Conservation (phyloP, 2,888 invertebrate species). For the Hesperia comma region DNA sequence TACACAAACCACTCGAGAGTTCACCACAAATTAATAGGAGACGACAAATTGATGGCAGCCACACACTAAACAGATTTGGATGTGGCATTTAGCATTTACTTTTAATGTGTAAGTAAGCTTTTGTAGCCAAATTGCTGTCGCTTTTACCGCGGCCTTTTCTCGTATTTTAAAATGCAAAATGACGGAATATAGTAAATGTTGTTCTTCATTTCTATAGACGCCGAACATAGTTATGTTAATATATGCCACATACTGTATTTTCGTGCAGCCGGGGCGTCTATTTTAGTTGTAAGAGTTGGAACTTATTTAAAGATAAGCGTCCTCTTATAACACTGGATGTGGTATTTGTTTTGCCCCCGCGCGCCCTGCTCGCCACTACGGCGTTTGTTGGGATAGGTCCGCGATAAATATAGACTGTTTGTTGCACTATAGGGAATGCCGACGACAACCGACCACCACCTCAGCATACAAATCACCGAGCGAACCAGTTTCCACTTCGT, state of each 20-base stretch:
- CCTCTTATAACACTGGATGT: slow-evolving; percentile 14
- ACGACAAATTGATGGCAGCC: slow-evolving; percentile 25
- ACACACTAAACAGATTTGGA: slow-evolving; percentile 6
- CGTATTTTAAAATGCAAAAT: too few relatives aligned
- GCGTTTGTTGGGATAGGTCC: slow-evolving; percentile 43
- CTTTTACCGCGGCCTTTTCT: too few relatives aligned
- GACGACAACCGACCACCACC: slow-evolving; percentile 13
- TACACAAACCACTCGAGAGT: slow-evolving; percentile 16
- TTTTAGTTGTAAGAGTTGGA: slow-evolving; percentile 13
- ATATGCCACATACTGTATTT: slow-evolving; percentile 24
- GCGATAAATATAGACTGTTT: slow-evolving; percentile 27
- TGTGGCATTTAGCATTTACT: slow-evolving; percentile 8
- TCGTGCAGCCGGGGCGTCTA: slow-evolving; percentile 33
- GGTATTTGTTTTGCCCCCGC: slow-evolving; percentile 38
- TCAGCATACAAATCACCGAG: slow-evolving; percentile 24
- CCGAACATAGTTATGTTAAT: slow-evolving; percentile 15
- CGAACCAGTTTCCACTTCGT: slow-evolving; percentile 19
- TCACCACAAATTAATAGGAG: slow-evolving; percentile 17
- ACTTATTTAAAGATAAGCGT: slow-evolving; percentile 30
- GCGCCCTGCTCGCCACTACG: slow-evolving; percentile 26
- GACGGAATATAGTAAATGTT: too few relatives aligned
- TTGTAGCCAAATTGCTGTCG: too few relatives aligned
- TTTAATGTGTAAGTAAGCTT: background rate
- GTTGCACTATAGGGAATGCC: slow-evolving; percentile 25
- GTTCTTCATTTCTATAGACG: background rate